Percentiles rank a stretch among this genome's conserved stretches.
Conservation (phyloP, 2,113 vertebrate species). For the Colinus virginianus region DNA sequence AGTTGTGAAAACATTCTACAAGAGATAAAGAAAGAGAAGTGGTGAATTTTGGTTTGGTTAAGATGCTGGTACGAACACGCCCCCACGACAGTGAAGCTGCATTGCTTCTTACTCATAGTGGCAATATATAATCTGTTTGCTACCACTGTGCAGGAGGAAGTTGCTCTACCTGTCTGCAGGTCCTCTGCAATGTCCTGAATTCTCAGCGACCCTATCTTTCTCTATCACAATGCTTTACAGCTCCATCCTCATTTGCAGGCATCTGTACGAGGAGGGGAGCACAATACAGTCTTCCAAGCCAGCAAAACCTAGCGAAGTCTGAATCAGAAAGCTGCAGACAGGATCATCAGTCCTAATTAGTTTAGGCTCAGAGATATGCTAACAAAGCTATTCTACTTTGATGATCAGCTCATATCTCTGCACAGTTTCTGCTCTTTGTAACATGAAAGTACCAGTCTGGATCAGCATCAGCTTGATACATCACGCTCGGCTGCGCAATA, state of each 20-base stretch:
- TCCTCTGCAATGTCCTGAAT: background rate
- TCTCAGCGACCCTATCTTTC: background rate
- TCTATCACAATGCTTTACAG: background rate
- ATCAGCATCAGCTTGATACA: background rate
- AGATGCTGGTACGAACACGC: background rate
- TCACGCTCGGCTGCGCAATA: background rate
- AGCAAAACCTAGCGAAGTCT: background rate
- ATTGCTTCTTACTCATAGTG: background rate
- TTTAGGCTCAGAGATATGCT: background rate
- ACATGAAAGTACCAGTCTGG: background rate
- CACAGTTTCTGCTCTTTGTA: background rate
- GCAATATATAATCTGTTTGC: accelerated
- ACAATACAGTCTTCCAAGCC: background rate
- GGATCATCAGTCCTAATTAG: background rate
- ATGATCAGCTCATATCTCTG: background rate
- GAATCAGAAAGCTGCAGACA: background rate
- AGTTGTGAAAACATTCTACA: background rate
- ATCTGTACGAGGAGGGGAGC: accelerated
- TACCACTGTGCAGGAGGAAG: background rate
- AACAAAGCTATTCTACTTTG: background rate
- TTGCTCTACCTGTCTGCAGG: background rate
- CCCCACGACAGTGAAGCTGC: background rate
- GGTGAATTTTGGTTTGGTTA: background rate
- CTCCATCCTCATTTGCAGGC: background rate
- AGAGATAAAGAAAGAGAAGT: background rate